Evolutionary conservation across 2,113 vertebrate genomes (phyloP).

Genomic region (Carollia perspicillata): DNA sequence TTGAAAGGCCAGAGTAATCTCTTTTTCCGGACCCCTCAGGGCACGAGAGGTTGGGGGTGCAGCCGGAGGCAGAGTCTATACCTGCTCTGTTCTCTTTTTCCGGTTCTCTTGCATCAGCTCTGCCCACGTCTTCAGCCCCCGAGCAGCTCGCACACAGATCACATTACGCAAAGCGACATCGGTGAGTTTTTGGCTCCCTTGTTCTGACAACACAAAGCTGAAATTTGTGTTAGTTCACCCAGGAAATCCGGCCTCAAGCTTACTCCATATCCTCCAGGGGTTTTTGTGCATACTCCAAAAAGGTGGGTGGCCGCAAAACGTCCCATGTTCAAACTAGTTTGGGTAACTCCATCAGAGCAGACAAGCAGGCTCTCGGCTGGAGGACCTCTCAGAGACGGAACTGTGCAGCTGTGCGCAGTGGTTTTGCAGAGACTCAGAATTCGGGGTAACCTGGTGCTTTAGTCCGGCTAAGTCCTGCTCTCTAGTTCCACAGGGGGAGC

Average conservation of each 20-base stretch:
- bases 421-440: not conserved
- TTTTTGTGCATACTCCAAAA: not conserved
- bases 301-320: not conserved
- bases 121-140: not conserved
- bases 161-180: accelerated
- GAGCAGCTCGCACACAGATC: not conserved
- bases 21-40: too few relatives aligned
- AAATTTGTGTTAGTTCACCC: too few relatives aligned
- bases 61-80: not conserved
- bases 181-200: not conserved
- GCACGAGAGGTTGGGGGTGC: not conserved
- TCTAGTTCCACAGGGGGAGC: not conserved
- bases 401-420: accelerated
- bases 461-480: not conserved
- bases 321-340: not conserved
- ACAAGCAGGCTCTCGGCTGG: not conserved
- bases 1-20: too few relatives aligned
- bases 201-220: not conserved
- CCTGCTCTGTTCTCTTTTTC: not conserved
- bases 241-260: not conserved
- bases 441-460: not conserved
- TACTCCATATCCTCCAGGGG: too few relatives aligned
- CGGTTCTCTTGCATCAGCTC: not conserved
- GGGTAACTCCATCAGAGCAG: not conserved
- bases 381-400: not conserved